Evolutionary conservation across 2,797 vertebrate species (phyloP).

Genomic region (Carapus acus): DNA sequence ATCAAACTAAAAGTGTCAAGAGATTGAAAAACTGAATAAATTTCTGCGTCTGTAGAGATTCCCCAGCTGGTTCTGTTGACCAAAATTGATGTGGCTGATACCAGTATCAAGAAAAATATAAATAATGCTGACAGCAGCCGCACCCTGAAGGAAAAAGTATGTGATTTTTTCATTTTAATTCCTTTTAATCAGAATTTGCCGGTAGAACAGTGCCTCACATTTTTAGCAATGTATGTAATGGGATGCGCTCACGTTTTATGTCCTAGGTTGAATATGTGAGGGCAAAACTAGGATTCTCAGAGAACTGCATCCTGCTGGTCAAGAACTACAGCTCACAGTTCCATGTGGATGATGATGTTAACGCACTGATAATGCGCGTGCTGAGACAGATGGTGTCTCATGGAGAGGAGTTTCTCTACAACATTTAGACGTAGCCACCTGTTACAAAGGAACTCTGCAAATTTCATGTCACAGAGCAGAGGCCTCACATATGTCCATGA

Average conservation of each 20-base stretch:
- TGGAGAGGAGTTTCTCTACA: slow-evolving; percentile 27
- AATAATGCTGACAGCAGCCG: slow-evolving; percentile 10
- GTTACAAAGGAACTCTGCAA: too few species aligned
- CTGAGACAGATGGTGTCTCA: slow-evolving; percentile 39
- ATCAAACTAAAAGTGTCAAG: too few species aligned
- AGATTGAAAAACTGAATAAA: background rate
- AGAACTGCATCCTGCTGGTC: slow-evolving; percentile 62
- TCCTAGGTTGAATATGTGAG: slow-evolving; percentile 42
- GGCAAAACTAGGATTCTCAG: slow-evolving; percentile 50
- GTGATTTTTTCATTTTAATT: too few species aligned
- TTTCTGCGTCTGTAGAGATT: slow-evolving; percentile 8
- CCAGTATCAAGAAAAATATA: slow-evolving; percentile 12
- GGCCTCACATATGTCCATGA: too few species aligned
- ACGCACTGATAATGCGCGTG: slow-evolving; percentile 33
- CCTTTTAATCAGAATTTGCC: too few species aligned
- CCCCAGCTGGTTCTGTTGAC: slow-evolving; percentile 47
- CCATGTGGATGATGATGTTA: background rate
- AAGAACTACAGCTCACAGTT: slow-evolving; percentile 53
- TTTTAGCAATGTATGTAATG: too few species aligned
- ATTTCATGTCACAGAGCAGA: too few species aligned
- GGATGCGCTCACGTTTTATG: background rate
- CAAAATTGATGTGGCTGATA: slow-evolving; percentile 40
- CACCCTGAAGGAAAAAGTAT: slow-evolving; percentile 36
- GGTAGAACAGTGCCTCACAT: too few species aligned
- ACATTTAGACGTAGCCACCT: too few species aligned